Base-by-base conservation (phyloP, 2,888 invertebrate species). In the Silvanus unidentatus region DNA sequence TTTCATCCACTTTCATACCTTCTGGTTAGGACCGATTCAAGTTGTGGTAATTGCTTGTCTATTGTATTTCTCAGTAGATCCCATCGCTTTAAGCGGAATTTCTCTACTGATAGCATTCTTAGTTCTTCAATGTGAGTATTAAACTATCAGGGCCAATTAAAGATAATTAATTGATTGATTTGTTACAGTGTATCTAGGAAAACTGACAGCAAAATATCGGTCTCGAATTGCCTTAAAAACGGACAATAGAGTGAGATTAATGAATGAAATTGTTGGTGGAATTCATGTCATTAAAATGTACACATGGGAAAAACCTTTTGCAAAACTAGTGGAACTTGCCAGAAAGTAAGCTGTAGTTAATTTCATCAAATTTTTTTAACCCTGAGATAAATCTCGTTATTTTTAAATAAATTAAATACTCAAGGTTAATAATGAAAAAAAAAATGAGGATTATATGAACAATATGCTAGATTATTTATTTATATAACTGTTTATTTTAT, bases 211-310 rank as follows among this genome's bases (percentile, higher is more conserved):
- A 8, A 56, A 56, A 14, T 57, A 68, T 15, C 63, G 71, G 2
- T 49, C 54, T 43, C 68, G 64, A 59, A 66, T 68, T 32, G 71
- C 71, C 1, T 3, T 59, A 2, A 63, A 57, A 53, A 70, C 82
- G 1, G 84, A 84, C 62, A 77, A 79, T 53, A 65, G 84, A 32
- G 77, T 84, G 3, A 71, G 79, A 2, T 60, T 82, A 2, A 82
- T 83, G 81, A 80, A 78, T 56, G 83, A 84, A 64, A 79, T 84
- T 39, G 75, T 84, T 30, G 74, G 75, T 1, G 82, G 81, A 0
- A 82, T 84, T 54, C 73, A 80, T 50, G 80, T 82, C 2, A 81
- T 84, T 52, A 84, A 84, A 63, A 82, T 83, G 82, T 84, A 82
- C 59, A 78, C 81, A 1, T 84, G 83, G 74, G 84, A 84, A 58